Evolutionary conservation across 2,797 vertebrate species (phyloP).

Genomic region (Sphenodon punctatus): DNA sequence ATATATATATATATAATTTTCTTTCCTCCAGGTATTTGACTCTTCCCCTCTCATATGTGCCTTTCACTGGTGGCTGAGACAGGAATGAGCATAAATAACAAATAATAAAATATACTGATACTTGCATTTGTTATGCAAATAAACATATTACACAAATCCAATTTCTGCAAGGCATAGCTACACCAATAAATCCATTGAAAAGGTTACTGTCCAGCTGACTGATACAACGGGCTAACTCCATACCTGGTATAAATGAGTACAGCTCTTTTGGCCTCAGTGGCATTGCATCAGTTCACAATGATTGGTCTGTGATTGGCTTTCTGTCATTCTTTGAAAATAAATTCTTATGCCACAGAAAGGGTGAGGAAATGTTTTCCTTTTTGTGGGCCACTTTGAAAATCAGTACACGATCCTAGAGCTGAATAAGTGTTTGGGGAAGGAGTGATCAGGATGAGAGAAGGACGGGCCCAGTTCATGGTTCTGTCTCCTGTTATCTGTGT

Average conservation of each 20-base stretch:
- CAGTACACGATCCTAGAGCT: no score
- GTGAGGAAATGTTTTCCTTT: no score
- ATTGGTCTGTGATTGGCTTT: constrained; percentile 36
- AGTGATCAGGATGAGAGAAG: no score
- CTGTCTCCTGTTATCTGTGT: no score
- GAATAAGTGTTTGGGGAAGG: no score
- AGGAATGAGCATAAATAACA: constrained; percentile 10
- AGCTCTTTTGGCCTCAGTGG: constrained; percentile 1
- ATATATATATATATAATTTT: no score
- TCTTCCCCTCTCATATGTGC: background rate
- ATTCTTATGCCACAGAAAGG: no score
- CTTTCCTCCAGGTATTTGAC: background rate
- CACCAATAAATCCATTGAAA: constrained; percentile 53
- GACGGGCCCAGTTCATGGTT: no score
- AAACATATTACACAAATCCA: constrained; percentile 49
- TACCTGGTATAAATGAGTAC: background rate
- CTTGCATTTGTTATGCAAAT: constrained; percentile 54
- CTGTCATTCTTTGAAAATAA: no score
- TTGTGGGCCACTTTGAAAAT: no score
- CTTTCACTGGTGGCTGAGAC: constrained; percentile 2
- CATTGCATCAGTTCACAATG: constrained; percentile 43
- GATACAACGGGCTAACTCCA: constrained; percentile 32
- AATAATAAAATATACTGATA: constrained; percentile 5
- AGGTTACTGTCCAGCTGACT: constrained; percentile 41
- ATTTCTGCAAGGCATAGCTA: constrained; percentile 21